phyloP scores from a whole-genome alignment of 1,140 invertebrate species.

The Propsilocerus akamusi region DNA sequence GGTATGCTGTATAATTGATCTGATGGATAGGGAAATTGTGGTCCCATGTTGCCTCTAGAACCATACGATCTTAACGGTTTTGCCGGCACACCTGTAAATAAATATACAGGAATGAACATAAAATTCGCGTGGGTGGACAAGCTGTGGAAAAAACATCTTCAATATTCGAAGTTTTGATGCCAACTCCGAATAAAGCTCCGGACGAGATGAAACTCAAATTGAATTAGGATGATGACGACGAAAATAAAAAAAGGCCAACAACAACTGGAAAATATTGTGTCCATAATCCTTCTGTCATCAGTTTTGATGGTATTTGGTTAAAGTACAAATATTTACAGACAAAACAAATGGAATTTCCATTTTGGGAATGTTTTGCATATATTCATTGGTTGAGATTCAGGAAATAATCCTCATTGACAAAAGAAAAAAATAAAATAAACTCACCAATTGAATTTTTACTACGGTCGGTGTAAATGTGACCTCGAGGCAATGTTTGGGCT shows the following conservation, averaged over 20 bases:
- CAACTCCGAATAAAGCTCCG: neutral
- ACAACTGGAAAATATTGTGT: neutral
- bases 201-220: neutral
- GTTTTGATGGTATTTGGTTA: slow-evolving; percentile 5
- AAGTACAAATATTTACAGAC: slow-evolving; percentile 7
- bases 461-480: slow-evolving; percentile 23
- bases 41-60: slow-evolving; percentile 26
- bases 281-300: no score
- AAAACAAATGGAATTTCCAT: neutral
- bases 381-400: neutral
- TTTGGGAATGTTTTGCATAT: slow-evolving; percentile 3
- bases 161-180: neutral
- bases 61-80: slow-evolving; percentile 42
- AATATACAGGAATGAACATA: neutral
- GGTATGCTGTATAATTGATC: slow-evolving; percentile 37
- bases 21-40: slow-evolving; percentile 31
- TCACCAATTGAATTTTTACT: slow-evolving; percentile 22
- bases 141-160: neutral
- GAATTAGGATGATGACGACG: no score
- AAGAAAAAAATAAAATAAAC: slow-evolving; percentile 6
- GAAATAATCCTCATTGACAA: slow-evolving; percentile 2
- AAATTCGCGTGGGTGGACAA: neutral
- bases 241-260: neutral
- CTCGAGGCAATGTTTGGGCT: slow-evolving; percentile 28
- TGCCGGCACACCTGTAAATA: slow-evolving; percentile 31